Percentiles rank a stretch among this genome's conserved stretches.
These are phyloP conservation scores for Conus ventricosus DNA, from an alignment of 1,140 invertebrate species.

Conservation along the genomic window DNA sequence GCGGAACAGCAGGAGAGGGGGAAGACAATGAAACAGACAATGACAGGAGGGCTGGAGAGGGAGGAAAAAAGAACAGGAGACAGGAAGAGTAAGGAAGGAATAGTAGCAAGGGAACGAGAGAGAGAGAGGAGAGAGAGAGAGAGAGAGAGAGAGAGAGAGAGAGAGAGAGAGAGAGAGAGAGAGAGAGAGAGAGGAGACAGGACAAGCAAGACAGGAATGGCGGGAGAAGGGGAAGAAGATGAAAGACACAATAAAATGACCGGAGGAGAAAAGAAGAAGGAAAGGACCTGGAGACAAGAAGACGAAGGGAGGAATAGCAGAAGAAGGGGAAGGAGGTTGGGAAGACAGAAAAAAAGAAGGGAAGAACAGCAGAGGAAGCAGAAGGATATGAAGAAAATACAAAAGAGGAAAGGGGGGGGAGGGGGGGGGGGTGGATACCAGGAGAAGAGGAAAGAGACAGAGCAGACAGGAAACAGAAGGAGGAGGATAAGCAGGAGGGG, in stretches of 20 bases:
- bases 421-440: neutral
- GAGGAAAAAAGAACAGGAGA: neutral
- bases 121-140: neutral
- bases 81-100: neutral
- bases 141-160: conserved; percentile 22
- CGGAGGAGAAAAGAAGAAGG: neutral
- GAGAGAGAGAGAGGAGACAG: conserved; percentile 23
- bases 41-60: neutral
- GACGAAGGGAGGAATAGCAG: neutral
- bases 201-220: neutral
- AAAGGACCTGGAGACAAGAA: neutral
- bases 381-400: too few species aligned
- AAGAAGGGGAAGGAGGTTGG: neutral
- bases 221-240: neutral
- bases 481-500: too few species aligned
- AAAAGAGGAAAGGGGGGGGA: too few species aligned
- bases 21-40: conserved; percentile 3
- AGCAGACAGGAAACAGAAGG: too few species aligned
- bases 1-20: neutral
- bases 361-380: neutral
- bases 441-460: neutral
- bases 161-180: conserved; percentile 32
- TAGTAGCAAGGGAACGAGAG: neutral
- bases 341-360: neutral
- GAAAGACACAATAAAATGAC: neutral